phyloP scores from a whole-genome alignment of 2,113 vertebrate species.

The Lontra canadensis region DNA sequence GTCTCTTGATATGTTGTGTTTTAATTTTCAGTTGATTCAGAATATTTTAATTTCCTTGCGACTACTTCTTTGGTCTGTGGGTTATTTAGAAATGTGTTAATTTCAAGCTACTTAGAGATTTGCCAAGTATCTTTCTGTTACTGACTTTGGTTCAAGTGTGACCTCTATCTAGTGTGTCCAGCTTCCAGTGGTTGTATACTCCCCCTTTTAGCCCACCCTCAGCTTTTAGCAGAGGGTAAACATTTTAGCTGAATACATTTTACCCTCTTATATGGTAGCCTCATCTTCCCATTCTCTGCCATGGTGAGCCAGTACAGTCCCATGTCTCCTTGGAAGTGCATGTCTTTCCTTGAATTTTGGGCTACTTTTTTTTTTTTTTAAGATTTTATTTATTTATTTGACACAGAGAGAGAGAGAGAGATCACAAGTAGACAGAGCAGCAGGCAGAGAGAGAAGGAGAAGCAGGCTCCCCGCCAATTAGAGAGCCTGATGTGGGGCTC shows the following conservation, averaged over 20 bases:
- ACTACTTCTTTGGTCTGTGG: neutral
- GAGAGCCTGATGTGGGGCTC: too few relatives aligned
- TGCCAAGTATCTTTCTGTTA: neutral
- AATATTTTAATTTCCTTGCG: constrained; percentile 37
- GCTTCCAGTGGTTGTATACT: neutral
- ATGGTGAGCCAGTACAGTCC: neutral
- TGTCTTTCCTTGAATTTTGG: neutral
- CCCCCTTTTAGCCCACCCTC: neutral
- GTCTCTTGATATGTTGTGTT: neutral
- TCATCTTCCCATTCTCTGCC: neutral
- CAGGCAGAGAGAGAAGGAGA: too few relatives aligned
- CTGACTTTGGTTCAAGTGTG: neutral
- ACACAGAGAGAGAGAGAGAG: too few relatives aligned
- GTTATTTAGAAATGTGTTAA: neutral
- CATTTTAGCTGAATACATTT: neutral
- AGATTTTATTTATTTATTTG: too few relatives aligned
- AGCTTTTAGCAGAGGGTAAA: neutral
- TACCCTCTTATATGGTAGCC: neutral
- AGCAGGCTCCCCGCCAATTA: too few relatives aligned
- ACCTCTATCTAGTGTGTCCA: neutral
- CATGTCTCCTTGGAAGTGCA: neutral
- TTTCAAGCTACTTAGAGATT: neutral
- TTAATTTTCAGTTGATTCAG: neutral
- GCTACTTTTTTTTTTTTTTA: neutral
- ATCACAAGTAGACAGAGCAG: too few relatives aligned